These are phyloP conservation scores for Diachrysia chrysitis DNA, from an alignment of 2,888 invertebrate genomes.

Conservation along the genomic window DNA sequence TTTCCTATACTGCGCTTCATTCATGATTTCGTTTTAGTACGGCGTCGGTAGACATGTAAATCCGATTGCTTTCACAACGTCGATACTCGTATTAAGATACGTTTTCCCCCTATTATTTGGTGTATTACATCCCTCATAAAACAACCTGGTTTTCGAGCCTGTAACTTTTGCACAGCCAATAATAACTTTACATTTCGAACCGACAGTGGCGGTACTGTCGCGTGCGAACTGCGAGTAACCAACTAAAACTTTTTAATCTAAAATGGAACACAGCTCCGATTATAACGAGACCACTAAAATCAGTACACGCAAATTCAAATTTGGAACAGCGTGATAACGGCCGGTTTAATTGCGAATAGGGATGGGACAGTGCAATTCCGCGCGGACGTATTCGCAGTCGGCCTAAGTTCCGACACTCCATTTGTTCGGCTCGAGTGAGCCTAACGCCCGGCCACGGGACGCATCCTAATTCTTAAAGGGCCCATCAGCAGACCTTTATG, in stretches of 20 bases:
- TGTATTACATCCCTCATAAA: slow-evolving; percentile 84
- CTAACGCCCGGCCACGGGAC: slow-evolving; percentile 80
- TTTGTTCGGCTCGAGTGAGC: slow-evolving; percentile 84
- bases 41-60: slow-evolving; percentile 87
- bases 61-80: slow-evolving; percentile 85
- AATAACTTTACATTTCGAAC: slow-evolving; percentile 30
- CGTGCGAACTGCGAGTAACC: slow-evolving; percentile 24
- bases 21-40: slow-evolving; percentile 89
- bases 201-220: slow-evolving; percentile 26
- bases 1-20: slow-evolving; percentile 88
- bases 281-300: slow-evolving; percentile 60
- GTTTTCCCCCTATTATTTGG: slow-evolving; percentile 77
- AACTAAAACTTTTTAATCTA: slow-evolving; percentile 54
- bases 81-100: slow-evolving; percentile 80
- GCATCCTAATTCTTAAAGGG: slow-evolving; percentile 89
- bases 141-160: slow-evolving; percentile 38
- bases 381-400: slow-evolving; percentile 66
- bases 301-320: slow-evolving; percentile 78
- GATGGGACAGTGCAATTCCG: slow-evolving; percentile 69
- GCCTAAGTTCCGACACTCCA: slow-evolving; percentile 82
- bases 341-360: slow-evolving; percentile 81
- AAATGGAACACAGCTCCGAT: slow-evolving; percentile 58
- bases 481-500: slow-evolving; percentile 88
- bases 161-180: slow-evolving; percentile 24
- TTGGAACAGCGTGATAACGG: slow-evolving; percentile 79